Conservation (phyloP, 1,140 invertebrate species). For the Chymomyza costata region DNA sequence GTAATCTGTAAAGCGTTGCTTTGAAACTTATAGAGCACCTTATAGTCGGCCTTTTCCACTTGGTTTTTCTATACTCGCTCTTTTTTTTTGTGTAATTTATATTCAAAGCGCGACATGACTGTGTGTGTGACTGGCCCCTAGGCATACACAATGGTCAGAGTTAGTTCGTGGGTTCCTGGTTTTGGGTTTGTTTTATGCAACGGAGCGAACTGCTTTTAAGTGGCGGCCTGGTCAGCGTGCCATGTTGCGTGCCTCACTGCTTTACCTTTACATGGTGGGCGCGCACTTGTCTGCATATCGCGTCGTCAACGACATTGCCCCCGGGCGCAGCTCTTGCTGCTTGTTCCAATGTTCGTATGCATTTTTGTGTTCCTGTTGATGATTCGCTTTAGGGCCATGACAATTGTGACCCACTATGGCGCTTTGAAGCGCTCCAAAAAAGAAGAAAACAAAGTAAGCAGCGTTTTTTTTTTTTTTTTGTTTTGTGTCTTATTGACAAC, state of each 20-base stretch:
- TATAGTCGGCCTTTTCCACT: no score
- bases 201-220: constrained; percentile 54
- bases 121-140: no score
- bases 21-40: no score
- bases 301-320: no score
- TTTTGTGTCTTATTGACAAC: no score
- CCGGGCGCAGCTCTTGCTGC: no score
- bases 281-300: background rate
- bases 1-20: no score
- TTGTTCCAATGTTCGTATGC: background rate
- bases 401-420: constrained; percentile 18
- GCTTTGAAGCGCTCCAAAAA: constrained; percentile 11
- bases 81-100: constrained; percentile 57
- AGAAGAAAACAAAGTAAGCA: no score
- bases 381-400: background rate
- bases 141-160: constrained; percentile 33
- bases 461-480: no score
- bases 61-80: no score
- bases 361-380: background rate
- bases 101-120: constrained; percentile 51
- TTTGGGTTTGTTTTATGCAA: constrained; percentile 19
- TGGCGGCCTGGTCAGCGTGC: constrained; percentile 45
- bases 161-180: constrained; percentile 5
- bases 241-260: constrained; percentile 15
- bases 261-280: constrained; percentile 8